These are phyloP conservation scores for Microplitis manilae DNA, from an alignment of 2,888 invertebrate genomes.

Conservation along the genomic window DNA sequence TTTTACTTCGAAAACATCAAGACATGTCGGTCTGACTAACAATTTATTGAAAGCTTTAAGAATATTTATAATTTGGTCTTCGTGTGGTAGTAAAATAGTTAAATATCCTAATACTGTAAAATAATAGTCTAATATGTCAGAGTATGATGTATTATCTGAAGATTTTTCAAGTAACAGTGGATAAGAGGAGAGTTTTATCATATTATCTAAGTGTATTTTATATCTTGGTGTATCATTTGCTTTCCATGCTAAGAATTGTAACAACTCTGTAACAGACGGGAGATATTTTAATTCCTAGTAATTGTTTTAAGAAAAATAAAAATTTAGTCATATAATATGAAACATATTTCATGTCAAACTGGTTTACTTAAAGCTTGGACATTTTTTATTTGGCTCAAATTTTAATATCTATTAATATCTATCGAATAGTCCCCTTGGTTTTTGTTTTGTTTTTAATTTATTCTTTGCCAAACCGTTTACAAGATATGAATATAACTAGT, in stretches of 20 bases:
- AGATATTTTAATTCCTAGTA: conserved; percentile 66
- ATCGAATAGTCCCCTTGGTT: too few species aligned
- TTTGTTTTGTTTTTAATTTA: too few species aligned
- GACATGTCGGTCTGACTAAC: conserved; percentile 40
- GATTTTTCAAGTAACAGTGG: conserved; percentile 62
- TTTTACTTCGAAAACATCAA: conserved; percentile 48
- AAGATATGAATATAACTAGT: too few species aligned
- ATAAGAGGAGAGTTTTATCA: conserved; percentile 62
- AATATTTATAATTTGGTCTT: conserved; percentile 47
- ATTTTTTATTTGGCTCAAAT: too few species aligned
- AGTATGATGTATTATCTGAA: conserved; percentile 60
- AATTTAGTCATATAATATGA: background rate
- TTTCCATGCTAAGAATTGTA: conserved; percentile 63
- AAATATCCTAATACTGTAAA: conserved; percentile 66
- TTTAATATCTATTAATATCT: too few species aligned
- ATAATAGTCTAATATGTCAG: conserved; percentile 61
- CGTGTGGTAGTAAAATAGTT: conserved; percentile 56
- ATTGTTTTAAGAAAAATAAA: conserved; percentile 46
- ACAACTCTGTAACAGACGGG: conserved; percentile 60
- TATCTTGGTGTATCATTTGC: conserved; percentile 54
- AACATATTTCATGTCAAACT: too few species aligned
- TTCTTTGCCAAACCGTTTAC: too few species aligned
- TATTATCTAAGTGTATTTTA: conserved; percentile 55
- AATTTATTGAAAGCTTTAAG: conserved; percentile 54
- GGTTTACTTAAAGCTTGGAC: too few species aligned